A percentile compares a stretch with the other conserved stretches of the same genome.
These are phyloP conservation scores for Metopia argyrocephala DNA, from an alignment of 2,888 invertebrate genomes.

Conservation along the genomic window DNA sequence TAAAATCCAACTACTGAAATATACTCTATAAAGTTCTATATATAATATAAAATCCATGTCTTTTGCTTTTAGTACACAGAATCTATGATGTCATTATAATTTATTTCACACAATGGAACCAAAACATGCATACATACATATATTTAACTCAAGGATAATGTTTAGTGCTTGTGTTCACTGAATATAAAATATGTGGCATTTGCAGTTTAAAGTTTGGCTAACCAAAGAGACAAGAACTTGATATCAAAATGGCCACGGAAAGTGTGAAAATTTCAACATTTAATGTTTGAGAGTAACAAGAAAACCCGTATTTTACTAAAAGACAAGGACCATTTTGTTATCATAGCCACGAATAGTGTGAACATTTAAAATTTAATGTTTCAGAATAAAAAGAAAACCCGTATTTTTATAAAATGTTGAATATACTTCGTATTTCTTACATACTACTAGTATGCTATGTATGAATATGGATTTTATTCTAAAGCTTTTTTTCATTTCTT, in stretches of 20 bases:
- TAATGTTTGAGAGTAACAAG: background rate
- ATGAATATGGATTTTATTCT: too few species aligned
- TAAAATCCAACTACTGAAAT: background rate
- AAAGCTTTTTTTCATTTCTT: too few species aligned
- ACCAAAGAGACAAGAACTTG: background rate
- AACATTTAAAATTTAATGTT: too few species aligned
- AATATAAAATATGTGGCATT: background rate
- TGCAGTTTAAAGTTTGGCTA: background rate
- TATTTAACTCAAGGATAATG: background rate
- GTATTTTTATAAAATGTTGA: too few species aligned
- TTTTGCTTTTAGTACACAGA: constrained; percentile 6
- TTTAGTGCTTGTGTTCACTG: background rate
- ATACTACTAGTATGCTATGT: too few species aligned
- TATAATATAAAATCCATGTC: constrained; percentile 16
- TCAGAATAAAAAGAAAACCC: too few species aligned
- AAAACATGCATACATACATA: background rate
- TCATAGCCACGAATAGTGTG: too few species aligned
- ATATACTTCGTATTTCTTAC: too few species aligned
- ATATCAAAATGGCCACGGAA: background rate
- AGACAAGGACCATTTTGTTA: too few species aligned
- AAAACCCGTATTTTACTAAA: background rate
- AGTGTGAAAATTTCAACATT: background rate
- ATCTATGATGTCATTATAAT: constrained; percentile 45
- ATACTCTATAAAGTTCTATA: background rate
- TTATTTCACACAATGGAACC: constrained; percentile 33